A percentile compares a stretch with the other conserved stretches of the same genome.
phyloP scores from a whole-genome alignment of 1,140 invertebrate genomes.

The Zophobas morio region DNA sequence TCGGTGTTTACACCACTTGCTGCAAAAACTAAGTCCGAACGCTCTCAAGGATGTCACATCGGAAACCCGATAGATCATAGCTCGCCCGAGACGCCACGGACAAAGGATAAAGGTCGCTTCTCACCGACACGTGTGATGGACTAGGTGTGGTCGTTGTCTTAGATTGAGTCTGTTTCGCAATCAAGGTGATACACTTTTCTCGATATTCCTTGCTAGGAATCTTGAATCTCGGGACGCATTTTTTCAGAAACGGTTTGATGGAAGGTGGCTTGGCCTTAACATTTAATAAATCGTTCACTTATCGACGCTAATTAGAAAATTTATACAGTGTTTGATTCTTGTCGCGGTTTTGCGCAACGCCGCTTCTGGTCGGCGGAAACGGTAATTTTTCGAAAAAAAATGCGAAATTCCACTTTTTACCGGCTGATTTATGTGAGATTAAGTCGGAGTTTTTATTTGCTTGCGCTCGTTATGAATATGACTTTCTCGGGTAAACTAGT shows the following conservation, averaged over 20 bases:
- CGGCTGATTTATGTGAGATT: conserved; percentile 1
- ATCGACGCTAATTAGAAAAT: conserved; percentile 31
- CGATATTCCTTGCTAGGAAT: conserved; percentile 52
- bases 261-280: conserved; percentile 53
- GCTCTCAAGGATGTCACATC: conserved; percentile 44
- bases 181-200: conserved; percentile 56
- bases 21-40: conserved; percentile 1
- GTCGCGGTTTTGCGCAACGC: conserved; percentile 27
- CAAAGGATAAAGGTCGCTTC: conserved; percentile 16
- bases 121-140: conserved; percentile 26
- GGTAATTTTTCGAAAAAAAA: conserved; percentile 15
- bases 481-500: no score
- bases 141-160: conserved; percentile 51
- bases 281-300: conserved; percentile 50
- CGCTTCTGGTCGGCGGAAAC: not conserved
- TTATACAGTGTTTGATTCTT: conserved; percentile 26
- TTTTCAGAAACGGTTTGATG: conserved; percentile 46
- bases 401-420: not conserved
- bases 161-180: conserved; percentile 22
- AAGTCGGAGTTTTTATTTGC: conserved; percentile 1
- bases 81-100: conserved; percentile 45
- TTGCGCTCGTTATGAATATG: no score
- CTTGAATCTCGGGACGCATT: conserved; percentile 48
- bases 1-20: conserved; percentile 31
- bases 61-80: conserved; percentile 38